Base-by-base conservation (phyloP, 2,113 vertebrate genomes). In the Delphinapterus leucas region DNA sequence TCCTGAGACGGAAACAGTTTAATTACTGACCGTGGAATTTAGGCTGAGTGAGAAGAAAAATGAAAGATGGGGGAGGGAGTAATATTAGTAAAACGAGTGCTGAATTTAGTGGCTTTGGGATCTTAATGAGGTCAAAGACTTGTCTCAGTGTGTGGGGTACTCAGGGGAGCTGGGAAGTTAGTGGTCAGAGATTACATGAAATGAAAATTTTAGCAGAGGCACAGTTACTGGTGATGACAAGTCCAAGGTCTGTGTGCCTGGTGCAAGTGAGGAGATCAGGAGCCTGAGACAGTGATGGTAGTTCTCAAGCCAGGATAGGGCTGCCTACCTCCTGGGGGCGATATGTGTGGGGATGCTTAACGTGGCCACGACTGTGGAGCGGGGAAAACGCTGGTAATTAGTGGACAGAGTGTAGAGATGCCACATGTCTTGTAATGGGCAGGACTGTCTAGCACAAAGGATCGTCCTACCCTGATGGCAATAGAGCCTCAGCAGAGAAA, bases 301-400 rank as follows among this genome's bases (percentile, higher is more conserved):
- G 44, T 31, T 33, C 53, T 55, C 41, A 76, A 8, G 31, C 18
- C 5, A 31, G 41, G 73, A 41, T 25, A 31, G 14, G 21, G 17
- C 18, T 10, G 20, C 8, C 8, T 25, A 33, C 21, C 3, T 15
- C 15, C 41, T 1, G 21, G 49, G 47, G 53, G 63, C 47, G 1
- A 53, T 53, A 18, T 1, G 53, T 17, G 53, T 53, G 53, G 53
- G 53, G 53, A 6, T 6, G 53, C 15, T 21, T 23, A 60, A 13
- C 26, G 10, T 20, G 9, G n/a, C 28, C 41, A 5, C 1, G 70
- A 65, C 4, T n/a, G 18, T 2, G 6, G 41, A 17, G 71, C 1
- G 38, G 33, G 70, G 36, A 10, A 23, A 60, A 67, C 7, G 20
- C 67, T 76, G 31, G 36, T 63, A 11, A n/a, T 12, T 6, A 21